These are phyloP conservation scores for Sciurus niger DNA, from an alignment of 2,113 vertebrate genomes.

Conservation along the genomic window DNA sequence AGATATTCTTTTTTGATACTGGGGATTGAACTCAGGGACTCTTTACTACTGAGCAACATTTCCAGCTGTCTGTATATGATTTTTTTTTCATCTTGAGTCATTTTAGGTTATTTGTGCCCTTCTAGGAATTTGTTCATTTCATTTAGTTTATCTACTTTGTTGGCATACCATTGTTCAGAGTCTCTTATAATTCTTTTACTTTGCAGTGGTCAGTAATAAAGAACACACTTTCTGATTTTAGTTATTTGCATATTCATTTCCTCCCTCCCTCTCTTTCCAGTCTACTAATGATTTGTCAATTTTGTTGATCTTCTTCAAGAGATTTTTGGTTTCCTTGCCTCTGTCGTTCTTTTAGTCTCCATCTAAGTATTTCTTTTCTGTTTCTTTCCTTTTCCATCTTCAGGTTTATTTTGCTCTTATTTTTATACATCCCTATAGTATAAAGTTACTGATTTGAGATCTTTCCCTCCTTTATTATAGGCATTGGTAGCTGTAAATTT, in stretches of 20 bases:
- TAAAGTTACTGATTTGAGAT: not conserved
- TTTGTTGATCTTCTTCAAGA: conserved; percentile 6
- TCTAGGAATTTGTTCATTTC: not conserved
- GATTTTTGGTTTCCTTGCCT: not conserved
- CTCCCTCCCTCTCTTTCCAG: not conserved
- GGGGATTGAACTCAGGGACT: too few species aligned
- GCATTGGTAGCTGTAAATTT: not conserved
- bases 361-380: not conserved
- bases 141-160: not conserved
- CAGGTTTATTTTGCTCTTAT: not conserved
- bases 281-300: not conserved
- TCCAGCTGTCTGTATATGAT: not conserved
- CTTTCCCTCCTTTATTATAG: not conserved
- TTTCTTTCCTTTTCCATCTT: not conserved
- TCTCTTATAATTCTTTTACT: not conserved
- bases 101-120: not conserved
- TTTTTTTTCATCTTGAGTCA: not conserved
- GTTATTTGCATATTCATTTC: not conserved
- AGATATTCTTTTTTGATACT: not conserved
- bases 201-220: not conserved
- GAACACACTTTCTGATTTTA: not conserved
- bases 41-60: too few species aligned
- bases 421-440: not conserved
- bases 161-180: not conserved
- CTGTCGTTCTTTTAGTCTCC: not conserved